Evolutionary conservation across 2,113 vertebrate species (phyloP).

Genomic region (Cololabis saira): DNA sequence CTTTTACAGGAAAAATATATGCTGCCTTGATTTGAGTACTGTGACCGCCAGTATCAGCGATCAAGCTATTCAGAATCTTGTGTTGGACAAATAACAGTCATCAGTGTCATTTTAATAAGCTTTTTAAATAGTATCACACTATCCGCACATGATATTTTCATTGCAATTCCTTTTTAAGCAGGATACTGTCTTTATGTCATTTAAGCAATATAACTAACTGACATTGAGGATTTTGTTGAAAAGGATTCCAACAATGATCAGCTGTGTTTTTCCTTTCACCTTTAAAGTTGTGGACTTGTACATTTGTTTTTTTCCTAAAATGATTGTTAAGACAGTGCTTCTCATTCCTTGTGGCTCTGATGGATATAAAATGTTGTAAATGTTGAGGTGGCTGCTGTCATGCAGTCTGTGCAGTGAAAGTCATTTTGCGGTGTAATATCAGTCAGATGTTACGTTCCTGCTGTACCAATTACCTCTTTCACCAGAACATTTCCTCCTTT

Average conservation of each 20-base stretch:
- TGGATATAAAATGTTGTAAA: slow-evolving; percentile 65
- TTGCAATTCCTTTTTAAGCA: slow-evolving; percentile 39
- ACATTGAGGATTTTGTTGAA: slow-evolving; percentile 5
- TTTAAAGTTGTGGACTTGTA: slow-evolving; percentile 24
- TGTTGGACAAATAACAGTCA: slow-evolving; percentile 16
- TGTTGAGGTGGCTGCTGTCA: slow-evolving; percentile 40
- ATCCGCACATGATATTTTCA: slow-evolving; percentile 41
- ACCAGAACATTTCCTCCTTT: slow-evolving; percentile 20
- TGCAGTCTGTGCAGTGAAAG: slow-evolving; percentile 27
- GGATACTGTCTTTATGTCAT: slow-evolving; percentile 48
- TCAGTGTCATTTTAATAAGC: slow-evolving; percentile 28
- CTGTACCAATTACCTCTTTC: slow-evolving; percentile 55
- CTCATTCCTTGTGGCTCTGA: slow-evolving; percentile 56
- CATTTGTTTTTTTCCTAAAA: slow-evolving; percentile 34
- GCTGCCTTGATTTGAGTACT: slow-evolving; percentile 15
- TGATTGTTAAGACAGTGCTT: slow-evolving; percentile 28
- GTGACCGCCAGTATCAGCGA: slow-evolving; percentile 3
- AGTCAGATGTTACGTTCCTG: slow-evolving; percentile 36
- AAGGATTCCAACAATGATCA: slow-evolving; percentile 14
- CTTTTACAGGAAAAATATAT: slow-evolving; percentile 29
- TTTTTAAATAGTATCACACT: slow-evolving; percentile 16
- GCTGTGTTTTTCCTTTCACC: slow-evolving; percentile 32
- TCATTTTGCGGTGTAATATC: slow-evolving; percentile 48
- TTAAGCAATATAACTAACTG: slow-evolving; percentile 55
- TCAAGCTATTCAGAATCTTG: slow-evolving; percentile 21